Evolutionary conservation across 2,888 invertebrate species (phyloP), one percentile per base, ranked within the genome.

Genomic region (Xestia sexstrigata): DNA sequence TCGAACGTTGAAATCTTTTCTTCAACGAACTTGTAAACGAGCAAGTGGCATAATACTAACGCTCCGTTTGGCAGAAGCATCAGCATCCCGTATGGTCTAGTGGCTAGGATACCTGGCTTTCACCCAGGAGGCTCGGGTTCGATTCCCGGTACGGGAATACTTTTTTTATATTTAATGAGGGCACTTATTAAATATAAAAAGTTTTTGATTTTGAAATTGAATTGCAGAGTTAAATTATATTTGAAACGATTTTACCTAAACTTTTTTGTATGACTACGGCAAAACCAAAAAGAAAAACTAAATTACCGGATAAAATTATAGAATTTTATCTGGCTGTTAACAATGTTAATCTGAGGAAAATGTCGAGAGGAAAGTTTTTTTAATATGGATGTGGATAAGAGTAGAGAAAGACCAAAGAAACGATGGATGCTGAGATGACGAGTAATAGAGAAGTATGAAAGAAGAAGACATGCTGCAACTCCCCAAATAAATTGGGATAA

Each of bases 111-210:
- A 97, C 97, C 97, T 97, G 97, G 97, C 97, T 97, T 97, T 97
- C 97, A 97, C 97, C 97, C 97, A 97, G 97, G 97, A 97, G 97
- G 97, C 97, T 97, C 97, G 97, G 97, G 97, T 97, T 97, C 97
- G 97, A 97, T 97, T 97, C 97, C 97, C 97, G 97, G 97, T 97
- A 97, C 97, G 97, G 97, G 97, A 97, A 97, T 80, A n/a, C n/a
- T 13, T 2, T 70, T 82, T 87, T 88, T 83, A 11, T 17, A n/a
- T 30, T 17, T 74, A 0, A 0, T n/a, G 0, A 17, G 39, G 39
- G 39, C 5, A 39, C 39, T 39, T 42, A 42, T 42, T 42, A 42
- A 42, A 9, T 42, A 42, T 9, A 42, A 11, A 39, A 39, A 11
- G 1, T 42, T 42, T 42, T 42, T 42, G 9, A 42, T 11, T 42